Base-by-base conservation (phyloP, 2,888 invertebrate genomes). In the Linyphia triangularis region DNA sequence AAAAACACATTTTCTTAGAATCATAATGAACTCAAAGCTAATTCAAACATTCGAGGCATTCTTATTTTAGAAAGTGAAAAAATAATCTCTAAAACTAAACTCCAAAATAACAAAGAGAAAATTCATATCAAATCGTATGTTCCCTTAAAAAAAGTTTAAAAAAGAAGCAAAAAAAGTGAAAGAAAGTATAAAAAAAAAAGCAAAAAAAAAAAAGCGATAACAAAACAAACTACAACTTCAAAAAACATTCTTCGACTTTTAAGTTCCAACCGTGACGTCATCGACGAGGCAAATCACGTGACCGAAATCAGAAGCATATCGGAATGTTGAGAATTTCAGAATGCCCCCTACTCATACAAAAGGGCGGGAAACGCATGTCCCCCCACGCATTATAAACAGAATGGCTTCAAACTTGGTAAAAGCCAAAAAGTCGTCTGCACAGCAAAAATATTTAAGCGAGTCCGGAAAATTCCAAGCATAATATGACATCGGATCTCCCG, bases 391-490 rank as follows among this genome's bases (percentile, higher is more conserved):
- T 78, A 77, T 85, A 78, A 85, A 61, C 40, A 67, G 37, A 78
- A 69, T 85, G 77, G 61, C 77, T 75, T 65, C 28, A 26, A 77
- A 78, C 28, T 85, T 51, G 22, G 70, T 61, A 78, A 43, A 78
- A 78, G 85, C 70, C 85, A 85, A 70, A 78, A 78, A 78, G 69
- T 70, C 70, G 33, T 63, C 40, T 70, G 26, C 61, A 70, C 57
- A 51, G 51, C 51, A 84, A 85, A 85, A 85, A 85, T 85, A 85
- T 78, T 78, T 78, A 85, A 85, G 85, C 85, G 77, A 75, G 70
- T 30, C 57, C 51, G 30, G 77, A 85, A 77, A 78, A 85, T 85
- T 85, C 85, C 78, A 61, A 30, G 70, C 59, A 85, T 85, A 85
- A 85, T 85, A 85, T 78, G 78, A 78, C 85, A 78, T 79, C 78